These are phyloP conservation scores for Amphiprion ocellaris DNA, from an alignment of 2,113 vertebrate genomes.

Conservation along the genomic window DNA sequence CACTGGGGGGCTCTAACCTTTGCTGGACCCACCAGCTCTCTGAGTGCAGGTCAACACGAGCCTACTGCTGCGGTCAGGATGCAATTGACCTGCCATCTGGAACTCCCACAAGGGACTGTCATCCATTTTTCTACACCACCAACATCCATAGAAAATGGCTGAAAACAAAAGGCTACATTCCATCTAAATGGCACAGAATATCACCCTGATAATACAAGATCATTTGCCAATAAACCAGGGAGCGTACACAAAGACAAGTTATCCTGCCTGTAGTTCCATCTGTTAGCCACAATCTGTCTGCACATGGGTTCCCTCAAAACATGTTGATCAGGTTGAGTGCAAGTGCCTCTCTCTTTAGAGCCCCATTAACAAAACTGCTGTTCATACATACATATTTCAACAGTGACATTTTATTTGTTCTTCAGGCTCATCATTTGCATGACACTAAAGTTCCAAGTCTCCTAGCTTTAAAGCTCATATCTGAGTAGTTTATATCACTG, in stretches of 20 bases:
- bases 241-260: conserved; percentile 23
- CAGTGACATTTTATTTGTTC: not conserved
- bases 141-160: conserved; percentile 1
- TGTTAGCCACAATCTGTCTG: not conserved
- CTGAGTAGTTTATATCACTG: not conserved
- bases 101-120: conserved; percentile 10
- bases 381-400: not conserved
- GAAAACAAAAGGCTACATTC: conserved; percentile 17
- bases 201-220: conserved; percentile 8
- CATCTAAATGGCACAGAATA: conserved; percentile 24
- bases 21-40: conserved; percentile 2
- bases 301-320: not conserved
- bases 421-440: too few relatives aligned
- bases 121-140: not conserved
- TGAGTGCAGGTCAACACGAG: conserved; percentile 9
- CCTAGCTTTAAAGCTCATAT: not conserved
- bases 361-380: too few relatives aligned
- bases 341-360: not conserved
- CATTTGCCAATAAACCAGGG: not conserved
- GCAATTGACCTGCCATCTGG: conserved; percentile 34
- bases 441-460: too few relatives aligned
- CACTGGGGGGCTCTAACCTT: conserved; percentile 30
- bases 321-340: not conserved
- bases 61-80: conserved; percentile 2
- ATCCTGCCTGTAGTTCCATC: not conserved